Evolutionary conservation across 23 tunicate species (phyloP).

Genomic region (Halocynthia roretzi): DNA sequence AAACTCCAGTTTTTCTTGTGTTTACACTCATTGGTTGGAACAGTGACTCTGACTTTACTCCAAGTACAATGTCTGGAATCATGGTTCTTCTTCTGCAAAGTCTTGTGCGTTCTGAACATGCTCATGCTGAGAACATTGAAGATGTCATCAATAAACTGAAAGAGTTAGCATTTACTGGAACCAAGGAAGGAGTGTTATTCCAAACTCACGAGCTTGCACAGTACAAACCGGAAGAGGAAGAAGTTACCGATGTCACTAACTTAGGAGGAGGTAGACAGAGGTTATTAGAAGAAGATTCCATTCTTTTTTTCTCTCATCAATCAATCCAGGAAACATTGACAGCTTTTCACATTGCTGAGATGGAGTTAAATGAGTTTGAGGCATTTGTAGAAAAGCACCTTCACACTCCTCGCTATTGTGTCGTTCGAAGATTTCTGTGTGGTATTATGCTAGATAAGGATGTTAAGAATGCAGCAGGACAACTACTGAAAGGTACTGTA

Average conservation of each 20-base stretch:
- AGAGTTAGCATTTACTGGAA: background rate
- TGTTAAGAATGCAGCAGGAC: background rate
- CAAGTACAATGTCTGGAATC: conserved; percentile 3
- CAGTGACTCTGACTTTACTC: background rate
- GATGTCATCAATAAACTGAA: background rate
- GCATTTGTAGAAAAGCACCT: background rate
- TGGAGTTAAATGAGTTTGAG: background rate
- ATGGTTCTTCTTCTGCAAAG: background rate
- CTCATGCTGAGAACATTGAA: background rate
- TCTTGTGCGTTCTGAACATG: background rate
- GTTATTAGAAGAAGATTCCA: background rate
- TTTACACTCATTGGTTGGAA: background rate
- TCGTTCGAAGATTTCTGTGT: background rate
- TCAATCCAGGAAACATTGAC: background rate
- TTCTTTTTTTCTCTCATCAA: conserved; percentile 3
- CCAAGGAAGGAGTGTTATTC: background rate
- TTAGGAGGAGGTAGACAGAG: background rate
- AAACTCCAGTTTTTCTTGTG: background rate
- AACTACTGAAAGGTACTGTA: background rate
- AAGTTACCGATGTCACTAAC: conserved; percentile 1
- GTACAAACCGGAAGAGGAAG: background rate
- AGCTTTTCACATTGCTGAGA: background rate
- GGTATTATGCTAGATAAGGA: background rate
- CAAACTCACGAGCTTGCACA: background rate
- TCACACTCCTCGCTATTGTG: background rate